These are phyloP conservation scores for Coboldia fuscipes DNA, from an alignment of 1,140 invertebrate species.

Conservation along the genomic window DNA sequence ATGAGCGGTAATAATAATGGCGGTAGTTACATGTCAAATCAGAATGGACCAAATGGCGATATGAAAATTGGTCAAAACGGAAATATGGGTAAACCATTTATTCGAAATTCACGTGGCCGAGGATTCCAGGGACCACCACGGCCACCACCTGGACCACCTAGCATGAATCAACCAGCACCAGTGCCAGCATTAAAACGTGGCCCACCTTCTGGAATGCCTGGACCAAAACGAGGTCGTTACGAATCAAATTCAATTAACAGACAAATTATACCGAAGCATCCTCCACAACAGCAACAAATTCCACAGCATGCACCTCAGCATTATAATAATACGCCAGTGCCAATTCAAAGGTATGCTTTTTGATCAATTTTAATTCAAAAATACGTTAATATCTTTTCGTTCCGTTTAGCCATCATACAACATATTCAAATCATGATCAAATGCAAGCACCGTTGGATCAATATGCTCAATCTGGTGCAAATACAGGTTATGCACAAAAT, in stretches of 20 bases:
- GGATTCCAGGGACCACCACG: too few species aligned
- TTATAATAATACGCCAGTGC: background rate
- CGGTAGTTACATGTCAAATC: too few species aligned
- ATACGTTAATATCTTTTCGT: background rate
- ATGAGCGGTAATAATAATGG: too few species aligned
- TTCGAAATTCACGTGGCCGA: too few species aligned
- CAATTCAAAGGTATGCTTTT: background rate
- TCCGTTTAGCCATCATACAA: background rate
- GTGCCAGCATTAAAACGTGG: background rate
- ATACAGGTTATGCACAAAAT: background rate
- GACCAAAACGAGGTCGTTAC: background rate
- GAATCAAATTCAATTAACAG: constrained; percentile 2
- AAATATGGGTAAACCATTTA: too few species aligned
- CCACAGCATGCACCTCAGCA: background rate
- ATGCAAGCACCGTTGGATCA: constrained; percentile 1
- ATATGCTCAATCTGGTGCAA: constrained; percentile 1
- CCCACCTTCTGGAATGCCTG: background rate
- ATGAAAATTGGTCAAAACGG: too few species aligned
- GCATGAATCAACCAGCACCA: constrained; percentile 1
- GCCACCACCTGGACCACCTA: too few species aligned
- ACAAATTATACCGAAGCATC: constrained; percentile 3
- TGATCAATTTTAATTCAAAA: background rate
- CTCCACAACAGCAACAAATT: background rate
- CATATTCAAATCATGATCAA: too few species aligned
- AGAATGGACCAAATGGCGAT: too few species aligned